Evolutionary conservation across 2,113 vertebrate genomes (phyloP), one percentile per base, ranked within the genome.

Genomic region (Shinisaurus crocodilurus): DNA sequence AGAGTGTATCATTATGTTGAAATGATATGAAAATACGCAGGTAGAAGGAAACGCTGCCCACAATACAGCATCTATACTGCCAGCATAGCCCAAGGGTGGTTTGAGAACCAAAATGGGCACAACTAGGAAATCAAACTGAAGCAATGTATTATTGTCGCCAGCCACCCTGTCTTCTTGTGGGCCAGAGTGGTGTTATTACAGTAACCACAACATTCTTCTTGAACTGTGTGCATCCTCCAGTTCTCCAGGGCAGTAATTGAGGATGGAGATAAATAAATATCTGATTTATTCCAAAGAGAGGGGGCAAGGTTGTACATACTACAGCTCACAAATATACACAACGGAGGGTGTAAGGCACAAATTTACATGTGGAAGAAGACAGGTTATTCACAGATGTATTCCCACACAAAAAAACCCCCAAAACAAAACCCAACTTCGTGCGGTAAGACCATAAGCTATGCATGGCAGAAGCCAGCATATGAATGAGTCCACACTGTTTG

Each of bases 291-390:
- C 94, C 91, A 94, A 96, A 96, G 95, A 94, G 88, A 88, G 90
- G 90, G 60, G 92, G 88, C 89, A 90, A 93, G 90, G 89, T 94
- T 96, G 95, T 97, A 96, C 95, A 94, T 94, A 96, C 69, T 97
- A 99, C 98, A 98, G 96, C 97, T 98, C 97, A 98, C 98, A 98
- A 97, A 97, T 97, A 97, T 97, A 98, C 98, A 99, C 98, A 99
- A 99, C 98, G 98, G 95, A 98, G 96, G 98, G 98, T 98, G 98
- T 99, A 99, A 99, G 99, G 99, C 99, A 99, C 99, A 99, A 98
- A 99, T 99, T 98, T 99, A 99, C 99, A 99, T 98, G 98, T 99
- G 98, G 98, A 99, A 98, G 97, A 98, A 97, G 98, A 98, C 97
- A 99, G 98, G 97, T 97, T 98, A 98, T 97, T 97, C 98, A 98